Percentiles rank a stretch among this genome's conserved stretches.
Conservation (phyloP, 2,113 vertebrate species). For the Paralichthys olivaceus region DNA sequence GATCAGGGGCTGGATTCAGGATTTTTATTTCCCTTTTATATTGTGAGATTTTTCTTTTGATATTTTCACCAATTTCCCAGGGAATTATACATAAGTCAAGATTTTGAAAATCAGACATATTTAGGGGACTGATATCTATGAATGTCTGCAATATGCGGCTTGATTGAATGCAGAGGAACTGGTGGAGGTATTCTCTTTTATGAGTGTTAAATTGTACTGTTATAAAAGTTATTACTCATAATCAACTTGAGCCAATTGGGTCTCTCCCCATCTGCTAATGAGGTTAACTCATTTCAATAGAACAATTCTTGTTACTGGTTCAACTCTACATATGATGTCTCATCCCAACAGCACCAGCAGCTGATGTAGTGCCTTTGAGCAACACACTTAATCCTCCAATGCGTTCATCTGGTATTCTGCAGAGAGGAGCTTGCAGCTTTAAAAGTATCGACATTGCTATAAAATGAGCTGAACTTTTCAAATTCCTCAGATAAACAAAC, state of each 20-base stretch:
- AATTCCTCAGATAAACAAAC: slow-evolving; percentile 1
- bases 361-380: neutral
- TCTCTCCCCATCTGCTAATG: neutral
- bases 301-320: neutral
- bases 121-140: no score
- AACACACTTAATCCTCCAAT: neutral
- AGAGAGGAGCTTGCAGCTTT: neutral
- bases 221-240: neutral
- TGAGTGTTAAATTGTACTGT: no score
- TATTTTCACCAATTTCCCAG: no score
- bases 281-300: neutral
- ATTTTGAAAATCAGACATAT: neutral
- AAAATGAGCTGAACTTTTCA: neutral
- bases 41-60: no score
- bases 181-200: no score
- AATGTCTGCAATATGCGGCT: no score
- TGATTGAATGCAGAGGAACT: no score
- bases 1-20: no score
- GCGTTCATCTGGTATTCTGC: neutral
- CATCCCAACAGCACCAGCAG: neutral
- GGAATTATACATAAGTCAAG: no score
- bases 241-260: neutral
- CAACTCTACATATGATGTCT: neutral
- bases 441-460: neutral
- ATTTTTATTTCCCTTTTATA: no score